Evolutionary conservation across 2,888 invertebrate genomes (phyloP).

Genomic region (Drosophila hawaiiensis): DNA sequence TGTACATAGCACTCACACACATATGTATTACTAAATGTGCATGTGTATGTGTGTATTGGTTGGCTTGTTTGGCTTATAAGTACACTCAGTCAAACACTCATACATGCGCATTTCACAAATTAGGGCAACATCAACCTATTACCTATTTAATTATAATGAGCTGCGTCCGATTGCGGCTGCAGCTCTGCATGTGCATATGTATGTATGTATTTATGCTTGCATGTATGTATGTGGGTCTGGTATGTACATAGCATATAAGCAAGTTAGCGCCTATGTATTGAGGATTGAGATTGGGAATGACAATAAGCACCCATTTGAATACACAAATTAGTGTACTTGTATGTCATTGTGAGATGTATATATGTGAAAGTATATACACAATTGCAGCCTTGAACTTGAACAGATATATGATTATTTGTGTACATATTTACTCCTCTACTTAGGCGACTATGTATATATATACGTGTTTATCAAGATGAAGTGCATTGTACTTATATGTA

Average conservation of each 20-base stretch:
- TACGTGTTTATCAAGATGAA: neutral
- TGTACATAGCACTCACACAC: conserved; percentile 29
- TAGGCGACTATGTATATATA: conserved; percentile 2
- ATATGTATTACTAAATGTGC: conserved; percentile 16
- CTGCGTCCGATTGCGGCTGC: conserved; percentile 60
- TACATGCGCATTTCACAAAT: conserved; percentile 57
- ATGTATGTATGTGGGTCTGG: conserved; percentile 3
- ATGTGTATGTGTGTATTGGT: conserved; percentile 22
- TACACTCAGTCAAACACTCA: conserved; percentile 45
- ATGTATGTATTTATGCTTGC: conserved; percentile 4
- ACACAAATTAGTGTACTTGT: conserved; percentile 13
- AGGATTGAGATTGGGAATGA: conserved; percentile 7
- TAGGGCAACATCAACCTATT: conserved; percentile 70
- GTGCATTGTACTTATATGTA: neutral
- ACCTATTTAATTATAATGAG: conserved; percentile 79
- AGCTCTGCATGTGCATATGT: conserved; percentile 30
- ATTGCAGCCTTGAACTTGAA: conserved; percentile 64
- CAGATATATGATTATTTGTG: conserved; percentile 1
- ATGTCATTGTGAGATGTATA: conserved; percentile 16
- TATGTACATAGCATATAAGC: conserved; percentile 3
- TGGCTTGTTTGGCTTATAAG: conserved; percentile 59
- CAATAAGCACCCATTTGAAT: conserved; percentile 16
- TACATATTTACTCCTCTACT: neutral
- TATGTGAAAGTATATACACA: conserved; percentile 13
- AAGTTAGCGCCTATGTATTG: conserved; percentile 2